Base-by-base conservation (phyloP, 2,113 vertebrate genomes). In the Tringa solitaria region DNA sequence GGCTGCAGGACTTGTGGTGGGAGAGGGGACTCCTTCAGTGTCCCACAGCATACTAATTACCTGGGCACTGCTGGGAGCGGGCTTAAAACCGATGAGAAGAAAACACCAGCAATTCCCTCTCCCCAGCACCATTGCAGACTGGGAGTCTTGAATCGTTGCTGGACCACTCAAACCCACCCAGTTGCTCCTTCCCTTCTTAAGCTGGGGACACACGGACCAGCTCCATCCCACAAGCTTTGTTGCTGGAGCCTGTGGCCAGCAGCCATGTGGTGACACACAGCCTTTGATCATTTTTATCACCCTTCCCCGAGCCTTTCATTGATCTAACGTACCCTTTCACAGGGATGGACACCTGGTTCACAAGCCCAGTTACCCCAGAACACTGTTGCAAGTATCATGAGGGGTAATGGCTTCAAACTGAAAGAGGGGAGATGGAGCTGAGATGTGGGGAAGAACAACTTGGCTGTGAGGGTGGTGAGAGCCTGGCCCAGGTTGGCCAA, bases 1-100 rank as follows among this genome's bases (percentile, higher is more conserved):
- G 46, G 33, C 46, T 46, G 3, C 37, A 11, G 76, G 46, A 26
- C 53, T 32, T 41, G 53, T 17, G 63, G 27, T 24, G 53, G 59
- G 53, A 57, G n/a, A 68, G 9, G 4, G n/a, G 19, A 37, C 0
- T 6, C 23, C 48, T 76, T 32, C 63, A 33, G 33, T 1, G 12
- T 59, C 73, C 48, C n/a, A 26, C 73, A 43, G 9, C 3, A 4
- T 0, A 2, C 1, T 1, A 3, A 9, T 50, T 45, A 6, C 14
- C 23, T 7, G 32, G 37, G 32, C 12, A 33, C 48, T 60, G 39
- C 60, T 74, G 60, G 56, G 5, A 64, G 23, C 0, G 2, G 23
- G 9, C 72, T 78, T 54, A 16, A 43, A 78, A 37, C 32, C 37
- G 8, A 57, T 9, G 10, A 63, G 43, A 43, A 59, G 30, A 12